A percentile compares a stretch with the other conserved stretches of the same genome.
phyloP scores from a whole-genome alignment of 2,113 vertebrate genomes.

The Myotis lucifugus region DNA sequence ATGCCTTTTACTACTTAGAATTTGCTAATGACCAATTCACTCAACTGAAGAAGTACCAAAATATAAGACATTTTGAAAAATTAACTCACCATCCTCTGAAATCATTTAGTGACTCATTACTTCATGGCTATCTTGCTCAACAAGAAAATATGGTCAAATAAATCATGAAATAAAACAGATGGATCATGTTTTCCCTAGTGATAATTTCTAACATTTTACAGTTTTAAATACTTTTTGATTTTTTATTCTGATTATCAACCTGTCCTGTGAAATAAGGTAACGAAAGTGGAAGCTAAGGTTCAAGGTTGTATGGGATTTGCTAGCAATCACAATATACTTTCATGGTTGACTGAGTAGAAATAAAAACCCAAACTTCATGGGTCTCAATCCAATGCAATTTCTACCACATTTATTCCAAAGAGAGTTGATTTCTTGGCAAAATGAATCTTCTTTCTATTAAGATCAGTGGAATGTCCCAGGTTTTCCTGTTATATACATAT shows the following conservation, averaged over 20 bases:
- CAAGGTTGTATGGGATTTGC: background rate
- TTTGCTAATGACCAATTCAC: background rate
- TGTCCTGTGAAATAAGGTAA: background rate
- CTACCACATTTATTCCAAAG: background rate
- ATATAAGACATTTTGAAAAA: background rate
- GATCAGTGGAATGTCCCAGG: background rate
- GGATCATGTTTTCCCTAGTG: background rate
- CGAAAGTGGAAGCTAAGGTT: background rate
- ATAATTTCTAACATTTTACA: background rate
- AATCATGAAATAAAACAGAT: background rate
- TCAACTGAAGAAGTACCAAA: background rate
- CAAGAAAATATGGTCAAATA: background rate
- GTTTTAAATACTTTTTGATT: background rate
- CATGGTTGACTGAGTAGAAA: background rate
- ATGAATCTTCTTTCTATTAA: background rate
- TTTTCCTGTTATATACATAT: background rate
- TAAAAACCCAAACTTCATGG: background rate
- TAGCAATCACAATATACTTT: background rate
- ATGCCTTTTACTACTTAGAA: background rate
- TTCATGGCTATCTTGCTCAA: background rate
- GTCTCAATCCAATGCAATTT: background rate
- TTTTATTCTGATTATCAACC: background rate
- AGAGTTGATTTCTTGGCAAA: background rate
- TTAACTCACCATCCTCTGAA: background rate
- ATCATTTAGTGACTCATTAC: background rate